Evolutionary conservation across 2,888 invertebrate genomes (phyloP).

Genomic region (Folsomia candida): DNA sequence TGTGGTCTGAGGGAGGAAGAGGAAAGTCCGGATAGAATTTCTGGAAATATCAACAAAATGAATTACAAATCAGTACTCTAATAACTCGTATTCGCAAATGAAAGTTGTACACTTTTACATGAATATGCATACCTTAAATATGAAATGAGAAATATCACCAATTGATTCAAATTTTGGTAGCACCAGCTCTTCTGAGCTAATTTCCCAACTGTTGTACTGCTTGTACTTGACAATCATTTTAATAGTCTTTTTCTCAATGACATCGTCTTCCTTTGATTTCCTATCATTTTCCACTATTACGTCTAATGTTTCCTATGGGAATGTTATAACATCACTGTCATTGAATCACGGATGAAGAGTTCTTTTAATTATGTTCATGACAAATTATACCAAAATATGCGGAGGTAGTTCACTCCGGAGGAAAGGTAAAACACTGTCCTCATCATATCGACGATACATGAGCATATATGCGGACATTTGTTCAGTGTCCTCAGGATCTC

Average conservation of each 20-base stretch:
- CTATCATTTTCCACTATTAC: conserved; percentile 68
- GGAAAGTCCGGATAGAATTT: conserved; percentile 62
- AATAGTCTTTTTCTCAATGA: conserved; percentile 63
- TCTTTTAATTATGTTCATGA: no score
- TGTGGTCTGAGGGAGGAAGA: conserved; percentile 64
- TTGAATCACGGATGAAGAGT: neutral
- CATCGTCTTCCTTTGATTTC: conserved; percentile 61
- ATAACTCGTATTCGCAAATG: no score
- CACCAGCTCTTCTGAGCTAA: neutral
- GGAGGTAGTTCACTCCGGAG: conserved; percentile 69
- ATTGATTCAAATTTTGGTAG: neutral
- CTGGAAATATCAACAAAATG: conserved; percentile 52
- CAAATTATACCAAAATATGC: conserved; percentile 61
- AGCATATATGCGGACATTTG: conserved; percentile 82
- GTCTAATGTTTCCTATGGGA: conserved; percentile 59
- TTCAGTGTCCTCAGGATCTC: conserved; percentile 57
- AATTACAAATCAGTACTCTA: no score
- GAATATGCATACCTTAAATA: neutral
- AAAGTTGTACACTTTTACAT: no score
- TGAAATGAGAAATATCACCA: conserved; percentile 4
- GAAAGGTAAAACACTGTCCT: conserved; percentile 64
- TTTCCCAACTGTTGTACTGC: neutral
- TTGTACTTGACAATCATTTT: conserved; percentile 52
- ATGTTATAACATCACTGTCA: neutral
- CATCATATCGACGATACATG: conserved; percentile 77